A percentile compares a stretch with the other conserved stretches of the same genome.
These are phyloP conservation scores for Limnodromus scolopaceus DNA, from an alignment of 2,797 vertebrate species.

Conservation along the genomic window DNA sequence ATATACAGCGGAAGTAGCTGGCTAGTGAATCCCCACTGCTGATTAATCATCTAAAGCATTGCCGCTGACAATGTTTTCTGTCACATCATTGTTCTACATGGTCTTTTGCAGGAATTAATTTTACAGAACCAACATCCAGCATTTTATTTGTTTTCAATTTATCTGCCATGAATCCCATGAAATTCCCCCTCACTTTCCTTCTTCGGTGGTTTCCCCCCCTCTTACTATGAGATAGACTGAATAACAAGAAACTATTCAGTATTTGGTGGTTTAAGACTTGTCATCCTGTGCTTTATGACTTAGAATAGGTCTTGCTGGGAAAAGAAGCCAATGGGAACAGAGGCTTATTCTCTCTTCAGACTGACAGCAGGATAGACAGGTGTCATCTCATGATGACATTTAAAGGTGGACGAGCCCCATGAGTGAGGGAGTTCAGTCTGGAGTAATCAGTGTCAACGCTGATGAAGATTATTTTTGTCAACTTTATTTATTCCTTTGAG, in stretches of 20 bases:
- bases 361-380: conserved; percentile 48
- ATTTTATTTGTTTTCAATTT: not conserved
- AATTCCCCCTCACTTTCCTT: not conserved
- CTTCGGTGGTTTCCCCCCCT: not conserved
- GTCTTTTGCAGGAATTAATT: not conserved
- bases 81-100: not conserved
- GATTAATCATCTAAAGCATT: not conserved
- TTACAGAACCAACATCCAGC: not conserved
- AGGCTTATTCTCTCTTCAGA: not conserved
- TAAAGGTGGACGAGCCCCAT: conserved; percentile 47
- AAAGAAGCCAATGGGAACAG: conserved; percentile 27
- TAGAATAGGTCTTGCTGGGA: conserved; percentile 9
- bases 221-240: not conserved
- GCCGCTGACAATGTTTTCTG: not conserved
- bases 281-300: conserved; percentile 15
- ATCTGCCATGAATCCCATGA: not conserved
- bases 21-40: not conserved
- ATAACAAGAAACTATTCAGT: not conserved
- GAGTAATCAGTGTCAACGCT: conserved; percentile 42
- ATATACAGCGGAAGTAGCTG: not conserved
- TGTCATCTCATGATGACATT: conserved; percentile 61
- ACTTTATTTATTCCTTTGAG: conserved; percentile 57
- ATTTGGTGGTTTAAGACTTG: not conserved
- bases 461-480: conserved; percentile 52
- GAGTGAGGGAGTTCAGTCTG: conserved; percentile 28